Evolutionary conservation across 2,888 invertebrate species (phyloP).

Genomic region (Leptarthrus brevirostris): DNA sequence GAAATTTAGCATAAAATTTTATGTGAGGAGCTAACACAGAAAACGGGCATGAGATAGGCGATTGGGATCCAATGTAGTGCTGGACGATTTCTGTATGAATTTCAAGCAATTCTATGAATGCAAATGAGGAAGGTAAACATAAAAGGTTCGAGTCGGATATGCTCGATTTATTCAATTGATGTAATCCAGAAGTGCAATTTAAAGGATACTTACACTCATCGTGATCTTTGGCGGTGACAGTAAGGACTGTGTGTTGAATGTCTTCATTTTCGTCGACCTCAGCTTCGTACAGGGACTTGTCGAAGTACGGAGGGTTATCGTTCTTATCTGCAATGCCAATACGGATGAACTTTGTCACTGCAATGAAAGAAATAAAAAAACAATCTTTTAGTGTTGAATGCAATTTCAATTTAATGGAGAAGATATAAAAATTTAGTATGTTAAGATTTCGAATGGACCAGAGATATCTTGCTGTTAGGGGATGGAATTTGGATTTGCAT

Average conservation of each 20-base stretch:
- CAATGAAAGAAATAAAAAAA: constrained; percentile 63
- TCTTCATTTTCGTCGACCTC: constrained; percentile 98
- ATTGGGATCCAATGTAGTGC: background rate
- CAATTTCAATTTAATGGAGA: constrained; percentile 15
- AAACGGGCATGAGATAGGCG: background rate
- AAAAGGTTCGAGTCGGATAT: background rate
- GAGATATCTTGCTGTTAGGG: background rate
- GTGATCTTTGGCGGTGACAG: constrained; percentile 98
- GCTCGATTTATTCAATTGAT: background rate
- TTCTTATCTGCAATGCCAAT: constrained; percentile 99
- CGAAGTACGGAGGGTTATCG: constrained; percentile 99
- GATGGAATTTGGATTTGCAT: background rate
- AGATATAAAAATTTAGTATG: constrained; percentile 38
- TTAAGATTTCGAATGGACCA: background rate
- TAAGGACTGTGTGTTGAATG: constrained; percentile 95
- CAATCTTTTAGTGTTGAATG: background rate
- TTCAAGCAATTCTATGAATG: constrained; percentile 11
- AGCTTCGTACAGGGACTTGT: constrained; percentile 95
- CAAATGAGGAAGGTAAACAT: constrained; percentile 6
- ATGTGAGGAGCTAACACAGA: background rate
- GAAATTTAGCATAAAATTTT: background rate
- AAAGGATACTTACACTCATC: constrained; percentile 90
- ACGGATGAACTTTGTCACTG: constrained; percentile 98
- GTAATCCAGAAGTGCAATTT: constrained; percentile 10
- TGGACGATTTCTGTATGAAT: background rate